A percentile compares a stretch with the other conserved stretches of the same genome.
Conservation (phyloP, 2,113 vertebrate genomes). For the Synodontis membranacea region DNA sequence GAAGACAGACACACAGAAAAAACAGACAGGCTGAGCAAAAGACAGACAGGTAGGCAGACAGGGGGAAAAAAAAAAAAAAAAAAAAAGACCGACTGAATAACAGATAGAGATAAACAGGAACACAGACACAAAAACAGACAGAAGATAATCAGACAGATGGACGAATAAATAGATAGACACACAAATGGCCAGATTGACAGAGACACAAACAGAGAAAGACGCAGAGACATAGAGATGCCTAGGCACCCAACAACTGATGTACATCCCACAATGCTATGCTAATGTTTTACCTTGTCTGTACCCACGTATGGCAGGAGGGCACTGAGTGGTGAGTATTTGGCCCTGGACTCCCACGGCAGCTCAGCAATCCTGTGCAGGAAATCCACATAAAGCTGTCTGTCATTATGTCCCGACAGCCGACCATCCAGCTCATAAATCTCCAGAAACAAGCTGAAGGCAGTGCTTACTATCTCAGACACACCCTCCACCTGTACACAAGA, state of each 20-base stretch:
- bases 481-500: constrained; percentile 76
- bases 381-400: constrained; percentile 68
- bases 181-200: not conserved
- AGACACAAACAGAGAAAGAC: not conserved
- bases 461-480: constrained; percentile 74
- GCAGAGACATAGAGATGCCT: not conserved
- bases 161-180: not conserved
- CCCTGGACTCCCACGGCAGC: constrained; percentile 82
- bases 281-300: constrained; percentile 75
- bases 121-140: not conserved
- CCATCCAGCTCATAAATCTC: constrained; percentile 80
- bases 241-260: not conserved
- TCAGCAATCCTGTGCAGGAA: constrained; percentile 71
- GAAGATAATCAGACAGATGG: not conserved
- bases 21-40: not conserved
- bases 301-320: constrained; percentile 79
- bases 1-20: not conserved
- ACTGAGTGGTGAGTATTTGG: constrained; percentile 78
- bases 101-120: not conserved
- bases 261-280: not conserved
- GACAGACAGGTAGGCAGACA: not conserved
- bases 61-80: too few species aligned
- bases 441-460: constrained; percentile 75
- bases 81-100: not conserved
- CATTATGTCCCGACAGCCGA: constrained; percentile 65